Evolutionary conservation across 2,888 invertebrate species (phyloP).

Genomic region (Meliscaeva auricollis): DNA sequence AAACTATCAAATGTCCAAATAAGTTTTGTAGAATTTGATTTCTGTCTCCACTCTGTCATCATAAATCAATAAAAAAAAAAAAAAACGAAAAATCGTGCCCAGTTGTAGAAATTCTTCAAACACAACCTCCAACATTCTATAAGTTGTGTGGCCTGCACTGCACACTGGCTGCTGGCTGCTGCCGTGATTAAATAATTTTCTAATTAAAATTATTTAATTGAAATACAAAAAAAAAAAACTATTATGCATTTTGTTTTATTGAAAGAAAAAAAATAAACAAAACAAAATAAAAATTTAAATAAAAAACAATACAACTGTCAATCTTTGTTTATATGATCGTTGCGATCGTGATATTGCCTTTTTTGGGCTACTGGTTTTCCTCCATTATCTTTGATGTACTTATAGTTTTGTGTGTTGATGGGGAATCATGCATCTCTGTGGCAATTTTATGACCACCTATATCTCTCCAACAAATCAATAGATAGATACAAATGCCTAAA

Average conservation of each 20-base stretch:
- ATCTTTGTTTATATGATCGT: constrained; percentile 29
- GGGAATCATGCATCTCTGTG: constrained; percentile 34
- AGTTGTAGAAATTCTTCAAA: neutral
- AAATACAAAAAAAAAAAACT: constrained; percentile 13
- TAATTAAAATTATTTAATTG: constrained; percentile 74
- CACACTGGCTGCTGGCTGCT: too few relatives aligned
- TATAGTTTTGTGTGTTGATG: neutral
- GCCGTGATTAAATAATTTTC: constrained; percentile 58
- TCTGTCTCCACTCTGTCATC: constrained; percentile 54
- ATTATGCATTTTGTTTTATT: constrained; percentile 2
- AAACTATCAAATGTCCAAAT: constrained; percentile 45
- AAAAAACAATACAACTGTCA: constrained; percentile 72
- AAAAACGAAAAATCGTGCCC: constrained; percentile 60
- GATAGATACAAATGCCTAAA: neutral
- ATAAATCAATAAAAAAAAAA: constrained; percentile 53
- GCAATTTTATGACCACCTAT: constrained; percentile 57
- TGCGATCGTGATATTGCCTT: constrained; percentile 72
- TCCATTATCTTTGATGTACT: constrained; percentile 43
- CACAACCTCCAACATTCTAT: constrained; percentile 27
- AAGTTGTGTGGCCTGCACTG: neutral
- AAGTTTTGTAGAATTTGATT: constrained; percentile 44
- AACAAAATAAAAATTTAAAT: constrained; percentile 55
- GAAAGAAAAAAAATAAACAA: constrained; percentile 51
- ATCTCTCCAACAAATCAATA: neutral
- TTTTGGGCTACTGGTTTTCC: constrained; percentile 66